Conservation (phyloP, 2,888 invertebrate genomes). For the Petrophora chlorosata region DNA sequence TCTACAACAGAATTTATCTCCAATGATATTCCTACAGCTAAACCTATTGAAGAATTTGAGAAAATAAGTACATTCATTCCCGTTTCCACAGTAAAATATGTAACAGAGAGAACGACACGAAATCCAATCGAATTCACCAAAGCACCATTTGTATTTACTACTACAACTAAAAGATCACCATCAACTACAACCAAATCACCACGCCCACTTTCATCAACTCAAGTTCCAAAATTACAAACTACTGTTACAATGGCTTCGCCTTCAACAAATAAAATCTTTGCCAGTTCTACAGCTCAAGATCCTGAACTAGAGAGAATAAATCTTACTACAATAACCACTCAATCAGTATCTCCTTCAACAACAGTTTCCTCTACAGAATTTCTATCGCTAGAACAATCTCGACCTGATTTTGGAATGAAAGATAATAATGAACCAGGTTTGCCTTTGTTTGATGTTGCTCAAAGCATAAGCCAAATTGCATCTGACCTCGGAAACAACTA, state of each 20-base stretch:
- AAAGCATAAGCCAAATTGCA: slow-evolving; percentile 79
- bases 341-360: slow-evolving; percentile 73
- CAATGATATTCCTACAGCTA: slow-evolving; percentile 42
- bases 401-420: slow-evolving; percentile 23
- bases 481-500: slow-evolving; percentile 71
- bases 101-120: slow-evolving; percentile 55
- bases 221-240: slow-evolving; percentile 16
- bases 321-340: slow-evolving; percentile 71
- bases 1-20: slow-evolving; percentile 27
- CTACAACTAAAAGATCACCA: slow-evolving; percentile 42
- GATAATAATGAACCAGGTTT: slow-evolving; percentile 46
- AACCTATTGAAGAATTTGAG: slow-evolving; percentile 50
- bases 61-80: slow-evolving; percentile 67
- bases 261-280: slow-evolving; percentile 22
- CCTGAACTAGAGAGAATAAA: slow-evolving; percentile 58
- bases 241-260: slow-evolving; percentile 32
- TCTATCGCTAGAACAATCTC: slow-evolving; percentile 42
- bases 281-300: slow-evolving; percentile 40
- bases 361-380: slow-evolving; percentile 64
- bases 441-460: slow-evolving; percentile 73
- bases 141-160: slow-evolving; percentile 31
- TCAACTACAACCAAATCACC: slow-evolving; percentile 38
- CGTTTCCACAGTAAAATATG: slow-evolving; percentile 57
- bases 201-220: slow-evolving; percentile 34
- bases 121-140: slow-evolving; percentile 43